A percentile compares a stretch with the other conserved stretches of the same genome.
Evolutionary conservation across 1,140 invertebrate genomes (phyloP).

Genomic region (Thaumatotibia leucotreta): DNA sequence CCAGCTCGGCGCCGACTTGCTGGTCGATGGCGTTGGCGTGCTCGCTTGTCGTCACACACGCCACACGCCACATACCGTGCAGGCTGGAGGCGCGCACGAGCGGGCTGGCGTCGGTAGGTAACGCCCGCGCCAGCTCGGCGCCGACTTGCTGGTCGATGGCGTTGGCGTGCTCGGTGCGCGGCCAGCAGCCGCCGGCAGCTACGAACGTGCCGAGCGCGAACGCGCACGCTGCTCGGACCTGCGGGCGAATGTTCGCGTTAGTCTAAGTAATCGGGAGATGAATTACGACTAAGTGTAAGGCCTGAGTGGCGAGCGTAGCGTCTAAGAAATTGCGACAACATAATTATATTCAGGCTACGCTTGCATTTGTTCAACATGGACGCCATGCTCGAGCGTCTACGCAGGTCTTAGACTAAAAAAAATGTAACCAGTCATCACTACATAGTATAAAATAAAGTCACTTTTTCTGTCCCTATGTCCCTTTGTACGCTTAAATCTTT

Average conservation of each 20-base stretch:
- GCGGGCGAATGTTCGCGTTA: constrained; percentile 15
- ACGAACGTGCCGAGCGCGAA: constrained; percentile 87
- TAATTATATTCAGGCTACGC: too few relatives aligned
- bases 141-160: constrained; percentile 95
- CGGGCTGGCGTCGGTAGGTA: constrained; percentile 89
- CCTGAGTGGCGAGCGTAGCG: too few relatives aligned
- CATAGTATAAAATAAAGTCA: too few relatives aligned
- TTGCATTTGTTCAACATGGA: too few relatives aligned
- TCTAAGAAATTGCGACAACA: too few relatives aligned
- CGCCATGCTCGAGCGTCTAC: too few relatives aligned
- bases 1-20: constrained; percentile 90
- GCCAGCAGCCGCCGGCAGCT: constrained; percentile 60
- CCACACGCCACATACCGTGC: constrained; percentile 50
- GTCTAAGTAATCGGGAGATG: too few relatives aligned
- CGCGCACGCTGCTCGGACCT: constrained; percentile 93
- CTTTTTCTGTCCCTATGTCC: too few relatives aligned
- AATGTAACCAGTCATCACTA: too few relatives aligned
- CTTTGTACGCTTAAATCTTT: too few relatives aligned
- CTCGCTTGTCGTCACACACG: constrained; percentile 81
- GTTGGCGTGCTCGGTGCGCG: constrained; percentile 93
- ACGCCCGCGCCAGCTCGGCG: constrained; percentile 87
- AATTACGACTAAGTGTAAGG: too few relatives aligned
- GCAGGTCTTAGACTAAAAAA: too few relatives aligned
- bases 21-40: constrained; percentile 96
- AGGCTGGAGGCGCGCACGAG: constrained; percentile 91